These are phyloP conservation scores for Dilophus febrilis DNA, from an alignment of 2,888 invertebrate genomes.

Conservation along the genomic window DNA sequence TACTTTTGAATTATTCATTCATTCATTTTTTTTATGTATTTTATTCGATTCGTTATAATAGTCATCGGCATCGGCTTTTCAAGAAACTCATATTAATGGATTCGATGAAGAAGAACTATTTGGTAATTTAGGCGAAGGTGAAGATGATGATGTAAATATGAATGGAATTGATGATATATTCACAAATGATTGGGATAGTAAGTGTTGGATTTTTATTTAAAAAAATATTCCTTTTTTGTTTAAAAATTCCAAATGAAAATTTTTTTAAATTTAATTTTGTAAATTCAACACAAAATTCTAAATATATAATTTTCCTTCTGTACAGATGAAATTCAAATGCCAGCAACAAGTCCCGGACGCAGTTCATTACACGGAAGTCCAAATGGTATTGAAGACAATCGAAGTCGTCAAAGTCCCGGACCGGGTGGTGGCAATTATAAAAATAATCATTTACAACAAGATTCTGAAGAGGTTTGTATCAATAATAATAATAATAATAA, in stretches of 20 bases:
- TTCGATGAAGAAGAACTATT: conserved; percentile 50
- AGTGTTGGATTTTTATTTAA: too few relatives aligned
- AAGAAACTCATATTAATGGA: conserved; percentile 47
- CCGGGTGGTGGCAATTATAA: conserved; percentile 31
- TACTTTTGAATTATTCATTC: not conserved
- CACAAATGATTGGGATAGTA: conserved; percentile 5
- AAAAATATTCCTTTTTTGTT: too few relatives aligned
- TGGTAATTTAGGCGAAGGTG: conserved; percentile 40
- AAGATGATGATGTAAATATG: conserved; percentile 14
- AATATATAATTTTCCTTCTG: too few relatives aligned
- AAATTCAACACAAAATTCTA: too few relatives aligned
- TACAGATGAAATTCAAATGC: conserved; percentile 20
- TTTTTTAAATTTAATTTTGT: too few relatives aligned
- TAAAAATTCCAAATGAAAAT: too few relatives aligned
- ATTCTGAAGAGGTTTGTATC: conserved; percentile 26
- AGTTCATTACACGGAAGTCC: conserved; percentile 38
- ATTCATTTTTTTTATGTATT: not conserved
- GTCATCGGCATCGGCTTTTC: conserved; percentile 56
- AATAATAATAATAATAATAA: too few relatives aligned
- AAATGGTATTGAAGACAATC: conserved; percentile 29
- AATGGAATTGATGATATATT: conserved; percentile 6
- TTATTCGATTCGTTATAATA: conserved; percentile 16
- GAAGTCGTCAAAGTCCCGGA: conserved; percentile 31
- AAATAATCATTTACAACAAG: conserved; percentile 19
- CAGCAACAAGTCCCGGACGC: conserved; percentile 38